phyloP scores from a whole-genome alignment of 2,113 vertebrate genomes.

The Cercocebus atys region DNA sequence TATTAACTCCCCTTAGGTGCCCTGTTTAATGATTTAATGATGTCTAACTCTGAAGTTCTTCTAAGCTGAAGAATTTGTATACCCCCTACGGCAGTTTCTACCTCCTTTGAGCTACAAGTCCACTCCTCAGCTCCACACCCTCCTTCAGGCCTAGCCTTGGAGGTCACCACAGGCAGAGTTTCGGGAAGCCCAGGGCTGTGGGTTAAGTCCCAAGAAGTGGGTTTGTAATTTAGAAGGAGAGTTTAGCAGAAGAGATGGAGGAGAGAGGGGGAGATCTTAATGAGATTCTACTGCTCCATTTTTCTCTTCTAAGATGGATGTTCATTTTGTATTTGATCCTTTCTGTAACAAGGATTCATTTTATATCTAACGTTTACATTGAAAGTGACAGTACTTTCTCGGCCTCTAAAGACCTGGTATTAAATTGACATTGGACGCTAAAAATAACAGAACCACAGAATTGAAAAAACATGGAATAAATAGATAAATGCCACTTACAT shows the following conservation, averaged over 20 bases:
- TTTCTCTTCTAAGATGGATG: neutral
- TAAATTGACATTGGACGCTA: neutral
- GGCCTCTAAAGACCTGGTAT: neutral
- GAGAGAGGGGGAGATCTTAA: neutral
- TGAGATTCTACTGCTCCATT: neutral
- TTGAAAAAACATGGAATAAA: neutral
- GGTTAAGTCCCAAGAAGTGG: conserved; percentile 1
- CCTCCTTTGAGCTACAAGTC: neutral
- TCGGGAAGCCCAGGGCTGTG: conserved; percentile 10
- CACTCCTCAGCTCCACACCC: neutral
- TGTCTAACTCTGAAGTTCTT: conserved; percentile 62
- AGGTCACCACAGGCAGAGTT: neutral
- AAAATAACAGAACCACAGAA: neutral
- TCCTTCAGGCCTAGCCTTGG: neutral
- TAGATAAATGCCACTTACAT: neutral
- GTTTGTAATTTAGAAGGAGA: conserved; percentile 28
- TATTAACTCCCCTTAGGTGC: conserved; percentile 42
- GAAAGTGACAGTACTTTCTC: conserved; percentile 14
- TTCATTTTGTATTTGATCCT: conserved; percentile 44
- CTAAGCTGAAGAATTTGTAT: conserved; percentile 7
- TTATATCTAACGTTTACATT: conserved; percentile 34
- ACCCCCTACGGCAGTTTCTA: conserved; percentile 9
- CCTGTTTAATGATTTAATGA: conserved; percentile 68
- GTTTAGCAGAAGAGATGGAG: neutral
- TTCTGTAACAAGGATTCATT: conserved; percentile 48